Percentiles rank a stretch among this genome's conserved stretches.
These are phyloP conservation scores for Diabrotica undecimpunctata DNA, from an alignment of 1,140 invertebrate species.

Conservation along the genomic window DNA sequence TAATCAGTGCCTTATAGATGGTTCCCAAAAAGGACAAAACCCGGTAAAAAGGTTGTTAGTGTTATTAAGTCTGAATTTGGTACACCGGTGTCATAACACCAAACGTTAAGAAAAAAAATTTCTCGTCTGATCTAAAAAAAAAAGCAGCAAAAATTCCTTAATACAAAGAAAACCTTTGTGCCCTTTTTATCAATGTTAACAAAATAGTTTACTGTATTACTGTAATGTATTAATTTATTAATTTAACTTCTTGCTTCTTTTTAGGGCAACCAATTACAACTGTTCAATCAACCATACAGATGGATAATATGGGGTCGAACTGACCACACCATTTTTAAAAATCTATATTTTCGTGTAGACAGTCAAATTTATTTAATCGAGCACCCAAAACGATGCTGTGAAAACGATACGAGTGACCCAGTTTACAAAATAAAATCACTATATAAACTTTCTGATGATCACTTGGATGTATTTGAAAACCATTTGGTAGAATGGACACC, in stretches of 20 bases:
- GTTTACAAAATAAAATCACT: constrained; percentile 12
- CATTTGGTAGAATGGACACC: constrained; percentile 12
- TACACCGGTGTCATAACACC: no score
- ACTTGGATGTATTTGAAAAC: background rate
- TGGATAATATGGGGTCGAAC: constrained; percentile 17
- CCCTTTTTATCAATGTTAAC: no score
- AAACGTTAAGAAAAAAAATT: no score
- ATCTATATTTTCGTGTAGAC: constrained; percentile 18
- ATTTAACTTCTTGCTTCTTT: background rate
- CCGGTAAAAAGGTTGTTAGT: no score
- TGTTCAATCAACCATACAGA: constrained; percentile 19
- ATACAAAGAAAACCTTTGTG: no score
- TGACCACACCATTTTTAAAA: background rate
- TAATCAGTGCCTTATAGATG: no score
- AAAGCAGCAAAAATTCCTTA: no score
- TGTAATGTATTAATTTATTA: no score
- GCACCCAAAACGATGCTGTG: background rate
- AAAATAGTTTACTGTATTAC: no score
- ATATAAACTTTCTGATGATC: constrained; percentile 18
- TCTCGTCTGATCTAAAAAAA: no score
- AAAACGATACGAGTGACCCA: background rate
- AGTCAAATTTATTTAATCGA: constrained; percentile 18
- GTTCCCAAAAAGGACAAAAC: no score
- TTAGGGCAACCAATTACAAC: constrained; percentile 11
- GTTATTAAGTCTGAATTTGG: no score